phyloP scores from a whole-genome alignment of 2,113 vertebrate species.

The Neogale vison region DNA sequence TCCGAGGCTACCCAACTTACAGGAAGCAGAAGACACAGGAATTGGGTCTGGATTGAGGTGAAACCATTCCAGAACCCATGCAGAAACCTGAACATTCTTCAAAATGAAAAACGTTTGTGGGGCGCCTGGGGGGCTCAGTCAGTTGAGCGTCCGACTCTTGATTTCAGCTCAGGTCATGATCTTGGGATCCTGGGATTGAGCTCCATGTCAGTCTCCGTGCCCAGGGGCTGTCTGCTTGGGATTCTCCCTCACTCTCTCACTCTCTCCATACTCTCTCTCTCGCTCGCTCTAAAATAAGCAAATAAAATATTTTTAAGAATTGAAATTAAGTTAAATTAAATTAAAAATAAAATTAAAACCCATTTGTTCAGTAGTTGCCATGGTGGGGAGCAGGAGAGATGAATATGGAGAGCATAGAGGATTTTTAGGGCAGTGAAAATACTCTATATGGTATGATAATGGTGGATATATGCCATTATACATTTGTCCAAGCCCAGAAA shows the following conservation, averaged over 20 bases:
- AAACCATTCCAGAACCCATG: background rate
- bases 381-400: background rate
- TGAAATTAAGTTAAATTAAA: background rate
- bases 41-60: background rate
- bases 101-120: background rate
- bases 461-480: background rate
- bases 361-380: background rate
- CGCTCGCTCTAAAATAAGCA: background rate
- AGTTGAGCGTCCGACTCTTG: background rate
- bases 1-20: background rate
- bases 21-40: background rate
- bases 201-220: background rate
- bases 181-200: background rate
- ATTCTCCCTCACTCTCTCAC: background rate
- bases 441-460: background rate
- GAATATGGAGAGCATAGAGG: background rate
- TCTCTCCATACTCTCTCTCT: no score
- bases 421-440: background rate
- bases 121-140: background rate
- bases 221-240: background rate
- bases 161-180: background rate
- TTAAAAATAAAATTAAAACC: background rate
- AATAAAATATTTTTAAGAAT: background rate
- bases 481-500: background rate
- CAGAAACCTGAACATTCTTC: background rate